Evolutionary conservation across 2,888 invertebrate genomes (phyloP).

Genomic region (Trichopoda pennipes): DNA sequence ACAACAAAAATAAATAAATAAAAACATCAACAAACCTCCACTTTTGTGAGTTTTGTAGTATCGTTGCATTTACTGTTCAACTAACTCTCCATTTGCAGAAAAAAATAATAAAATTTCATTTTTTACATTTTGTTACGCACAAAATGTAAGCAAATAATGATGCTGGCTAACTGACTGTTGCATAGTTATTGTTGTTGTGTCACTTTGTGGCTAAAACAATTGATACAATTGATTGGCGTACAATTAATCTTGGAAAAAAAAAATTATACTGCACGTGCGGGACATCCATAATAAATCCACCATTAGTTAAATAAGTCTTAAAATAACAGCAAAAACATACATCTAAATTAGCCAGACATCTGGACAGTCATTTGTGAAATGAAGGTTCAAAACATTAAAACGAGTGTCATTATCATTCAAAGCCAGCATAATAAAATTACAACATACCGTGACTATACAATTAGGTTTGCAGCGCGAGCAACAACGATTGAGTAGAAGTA

Average conservation of each 20-base stretch:
- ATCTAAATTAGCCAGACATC: constrained; percentile 52
- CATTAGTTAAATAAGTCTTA: constrained; percentile 20
- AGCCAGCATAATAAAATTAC: constrained; percentile 13
- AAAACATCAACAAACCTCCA: constrained; percentile 2
- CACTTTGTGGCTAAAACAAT: constrained; percentile 41
- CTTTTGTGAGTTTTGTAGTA: constrained; percentile 23
- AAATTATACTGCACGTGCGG: constrained; percentile 42
- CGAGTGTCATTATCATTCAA: constrained; percentile 48
- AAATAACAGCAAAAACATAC: constrained; percentile 17
- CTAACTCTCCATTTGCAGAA: constrained; percentile 1
- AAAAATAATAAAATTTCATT: background rate
- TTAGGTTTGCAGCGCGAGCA: background rate
- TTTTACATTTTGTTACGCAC: constrained; percentile 38
- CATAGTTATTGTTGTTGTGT: constrained; percentile 5
- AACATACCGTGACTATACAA: constrained; percentile 45
- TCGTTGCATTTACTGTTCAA: constrained; percentile 19
- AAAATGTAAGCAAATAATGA: constrained; percentile 19
- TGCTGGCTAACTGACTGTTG: background rate
- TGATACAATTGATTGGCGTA: constrained; percentile 59
- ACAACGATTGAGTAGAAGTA: background rate
- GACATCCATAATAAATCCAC: constrained; percentile 24
- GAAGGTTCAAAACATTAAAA: constrained; percentile 44
- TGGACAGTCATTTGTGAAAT: constrained; percentile 48
- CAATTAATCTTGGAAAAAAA: constrained; percentile 50
- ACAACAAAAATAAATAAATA: background rate